Evolutionary conservation across 2,888 invertebrate species (phyloP).

Genomic region (Cynaeus angustus): DNA sequence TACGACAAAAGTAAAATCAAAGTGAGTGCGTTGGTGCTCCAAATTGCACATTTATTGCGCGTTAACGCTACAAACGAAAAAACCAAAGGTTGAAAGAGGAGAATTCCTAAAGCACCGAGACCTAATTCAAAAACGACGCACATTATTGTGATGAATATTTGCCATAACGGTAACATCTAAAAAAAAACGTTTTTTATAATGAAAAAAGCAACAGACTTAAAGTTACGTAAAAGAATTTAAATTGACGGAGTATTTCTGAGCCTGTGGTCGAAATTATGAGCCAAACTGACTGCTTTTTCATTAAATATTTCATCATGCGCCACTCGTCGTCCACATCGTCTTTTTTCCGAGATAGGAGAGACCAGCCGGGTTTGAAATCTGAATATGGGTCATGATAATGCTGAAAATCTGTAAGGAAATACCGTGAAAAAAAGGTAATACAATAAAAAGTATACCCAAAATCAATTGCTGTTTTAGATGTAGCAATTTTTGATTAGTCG

Average conservation of each 20-base stretch:
- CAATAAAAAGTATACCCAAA: no score
- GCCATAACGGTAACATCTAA: slow-evolving; percentile 73
- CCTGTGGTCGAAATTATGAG: slow-evolving; percentile 74
- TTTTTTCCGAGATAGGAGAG: slow-evolving; percentile 73
- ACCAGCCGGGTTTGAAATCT: slow-evolving; percentile 77
- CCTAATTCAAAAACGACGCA: slow-evolving; percentile 59
- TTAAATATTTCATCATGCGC: slow-evolving; percentile 77
- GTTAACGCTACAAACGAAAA: slow-evolving; percentile 73
- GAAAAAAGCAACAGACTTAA: no score
- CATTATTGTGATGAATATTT: slow-evolving; percentile 73
- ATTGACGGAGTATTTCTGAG: slow-evolving; percentile 73
- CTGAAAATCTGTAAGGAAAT: slow-evolving; percentile 67
- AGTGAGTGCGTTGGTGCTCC: slow-evolving; percentile 74
- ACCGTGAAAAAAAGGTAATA: background rate
- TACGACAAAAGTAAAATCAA: slow-evolving; percentile 66
- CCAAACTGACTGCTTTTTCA: slow-evolving; percentile 74
- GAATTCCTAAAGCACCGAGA: slow-evolving; percentile 54
- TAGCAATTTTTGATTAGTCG: no score
- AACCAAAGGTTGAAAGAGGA: slow-evolving; percentile 74
- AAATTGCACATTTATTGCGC: slow-evolving; percentile 72
- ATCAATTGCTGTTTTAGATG: no score
- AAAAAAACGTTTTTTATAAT: no score
- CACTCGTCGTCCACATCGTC: slow-evolving; percentile 84
- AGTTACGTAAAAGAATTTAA: slow-evolving; percentile 56
- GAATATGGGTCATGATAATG: slow-evolving; percentile 69